Conservation (phyloP, 2,888 invertebrate genomes). For the Oconnorella tubifera region DNA sequence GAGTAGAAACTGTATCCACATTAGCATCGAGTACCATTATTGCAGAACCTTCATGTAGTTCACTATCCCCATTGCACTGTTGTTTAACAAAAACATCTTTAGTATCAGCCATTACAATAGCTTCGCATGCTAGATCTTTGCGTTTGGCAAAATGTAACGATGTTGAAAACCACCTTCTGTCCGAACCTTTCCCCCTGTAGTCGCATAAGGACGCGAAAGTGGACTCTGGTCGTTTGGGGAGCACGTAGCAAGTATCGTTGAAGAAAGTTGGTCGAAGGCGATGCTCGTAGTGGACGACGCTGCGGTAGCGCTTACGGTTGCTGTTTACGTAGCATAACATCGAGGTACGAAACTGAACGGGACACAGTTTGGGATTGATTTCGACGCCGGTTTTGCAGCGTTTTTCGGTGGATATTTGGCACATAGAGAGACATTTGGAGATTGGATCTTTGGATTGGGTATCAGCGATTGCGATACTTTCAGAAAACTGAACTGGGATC, state of each 20-base stretch:
- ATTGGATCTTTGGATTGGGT: background rate
- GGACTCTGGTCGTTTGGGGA: background rate
- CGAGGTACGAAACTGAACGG: constrained; percentile 3
- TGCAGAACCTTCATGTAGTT: background rate
- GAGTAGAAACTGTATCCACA: background rate
- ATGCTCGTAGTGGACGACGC: constrained; percentile 12
- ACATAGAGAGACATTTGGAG: background rate
- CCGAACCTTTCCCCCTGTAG: background rate
- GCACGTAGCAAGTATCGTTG: constrained; percentile 18
- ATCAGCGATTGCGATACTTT: constrained; percentile 7
- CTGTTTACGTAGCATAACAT: constrained; percentile 3
- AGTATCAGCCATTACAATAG: no score
- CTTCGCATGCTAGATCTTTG: background rate
- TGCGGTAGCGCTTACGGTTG: constrained; percentile 5
- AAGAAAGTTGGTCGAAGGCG: constrained; percentile 11
- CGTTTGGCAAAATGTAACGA: background rate
- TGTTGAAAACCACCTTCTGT: constrained; percentile 1
- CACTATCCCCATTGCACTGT: background rate
- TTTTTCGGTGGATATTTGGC: background rate
- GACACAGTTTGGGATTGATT: constrained; percentile 1
- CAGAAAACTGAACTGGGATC: constrained; percentile 10
- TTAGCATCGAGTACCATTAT: background rate
- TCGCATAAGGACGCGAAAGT: constrained; percentile 6
- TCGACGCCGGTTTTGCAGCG: background rate
- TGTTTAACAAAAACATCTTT: no score